Conservation (phyloP, 2,888 invertebrate species). For the Ormia ochracea region DNA sequence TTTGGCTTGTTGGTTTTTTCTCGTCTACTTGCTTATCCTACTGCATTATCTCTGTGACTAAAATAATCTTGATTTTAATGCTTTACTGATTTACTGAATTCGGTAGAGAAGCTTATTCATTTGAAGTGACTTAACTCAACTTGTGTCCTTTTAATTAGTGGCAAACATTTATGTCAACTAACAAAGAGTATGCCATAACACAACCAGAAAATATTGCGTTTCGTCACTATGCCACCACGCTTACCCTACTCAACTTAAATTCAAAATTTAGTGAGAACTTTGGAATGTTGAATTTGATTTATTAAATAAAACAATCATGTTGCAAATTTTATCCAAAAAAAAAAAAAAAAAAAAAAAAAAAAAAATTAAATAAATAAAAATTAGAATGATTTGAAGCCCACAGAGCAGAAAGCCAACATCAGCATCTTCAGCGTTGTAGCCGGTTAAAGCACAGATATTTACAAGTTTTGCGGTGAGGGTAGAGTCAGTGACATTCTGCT, state of each 20-base stretch:
- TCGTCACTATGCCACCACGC: neutral
- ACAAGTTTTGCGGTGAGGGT: constrained; percentile 2
- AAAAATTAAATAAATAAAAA: neutral
- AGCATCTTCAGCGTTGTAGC: constrained; percentile 1
- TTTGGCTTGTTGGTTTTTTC: neutral
- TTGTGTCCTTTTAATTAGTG: constrained; percentile 57
- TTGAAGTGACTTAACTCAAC: constrained; percentile 40
- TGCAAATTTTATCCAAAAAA: neutral
- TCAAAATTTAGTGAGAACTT: neutral
- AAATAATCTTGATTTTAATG: constrained; percentile 53
- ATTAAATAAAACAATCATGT: constrained; percentile 28
- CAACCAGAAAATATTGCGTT: constrained; percentile 17
- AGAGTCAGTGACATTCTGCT: neutral
- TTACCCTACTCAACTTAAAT: neutral
- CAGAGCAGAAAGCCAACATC: constrained; percentile 16
- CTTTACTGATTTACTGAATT: constrained; percentile 49
- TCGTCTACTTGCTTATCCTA: neutral
- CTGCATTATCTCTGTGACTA: constrained; percentile 35
- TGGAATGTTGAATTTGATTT: constrained; percentile 34
- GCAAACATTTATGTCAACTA: constrained; percentile 21
- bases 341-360: neutral
- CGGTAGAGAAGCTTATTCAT: constrained; percentile 21
- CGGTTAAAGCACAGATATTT: neutral
- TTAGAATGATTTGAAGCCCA: neutral
- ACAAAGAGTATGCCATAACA: neutral